phyloP scores from a whole-genome alignment of 2,797 vertebrate species.

The Champsocephalus gunnari region DNA sequence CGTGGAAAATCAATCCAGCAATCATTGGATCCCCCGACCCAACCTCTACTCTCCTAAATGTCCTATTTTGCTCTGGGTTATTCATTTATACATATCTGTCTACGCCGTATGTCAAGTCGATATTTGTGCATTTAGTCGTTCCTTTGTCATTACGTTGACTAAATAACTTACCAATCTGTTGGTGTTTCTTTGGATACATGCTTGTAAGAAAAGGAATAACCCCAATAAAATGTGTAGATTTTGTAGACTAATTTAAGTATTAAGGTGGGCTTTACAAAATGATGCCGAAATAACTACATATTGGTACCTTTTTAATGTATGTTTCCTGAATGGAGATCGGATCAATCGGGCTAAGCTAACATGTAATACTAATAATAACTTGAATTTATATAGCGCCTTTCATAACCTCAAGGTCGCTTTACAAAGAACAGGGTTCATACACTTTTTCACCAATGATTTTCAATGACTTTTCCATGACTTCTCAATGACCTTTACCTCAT shows the following conservation, averaged over 20 bases:
- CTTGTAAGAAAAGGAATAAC: neutral
- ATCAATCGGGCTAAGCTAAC: no score
- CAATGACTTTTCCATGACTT: no score
- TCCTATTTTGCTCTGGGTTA: slow-evolving; percentile 29
- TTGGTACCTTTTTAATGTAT: no score
- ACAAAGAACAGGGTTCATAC: no score
- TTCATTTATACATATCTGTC: slow-evolving; percentile 10
- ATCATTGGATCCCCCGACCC: slow-evolving; percentile 59
- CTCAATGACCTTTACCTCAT: no score
- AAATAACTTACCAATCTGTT: neutral
- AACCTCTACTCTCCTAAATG: slow-evolving; percentile 34
- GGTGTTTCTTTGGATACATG: neutral
- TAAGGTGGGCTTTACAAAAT: no score
- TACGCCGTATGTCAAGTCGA: neutral
- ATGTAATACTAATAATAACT: no score
- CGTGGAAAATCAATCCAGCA: slow-evolving; percentile 68
- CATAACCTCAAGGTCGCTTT: no score
- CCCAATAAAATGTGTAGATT: neutral
- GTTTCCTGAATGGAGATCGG: no score
- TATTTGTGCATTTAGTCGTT: slow-evolving; percentile 11
- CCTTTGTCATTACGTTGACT: neutral
- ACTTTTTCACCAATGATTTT: no score
- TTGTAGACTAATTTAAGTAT: neutral
- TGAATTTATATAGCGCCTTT: no score
- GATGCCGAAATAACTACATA: no score